phyloP scores from a whole-genome alignment of 2,113 vertebrate genomes.

The Peromyscus leucopus region DNA sequence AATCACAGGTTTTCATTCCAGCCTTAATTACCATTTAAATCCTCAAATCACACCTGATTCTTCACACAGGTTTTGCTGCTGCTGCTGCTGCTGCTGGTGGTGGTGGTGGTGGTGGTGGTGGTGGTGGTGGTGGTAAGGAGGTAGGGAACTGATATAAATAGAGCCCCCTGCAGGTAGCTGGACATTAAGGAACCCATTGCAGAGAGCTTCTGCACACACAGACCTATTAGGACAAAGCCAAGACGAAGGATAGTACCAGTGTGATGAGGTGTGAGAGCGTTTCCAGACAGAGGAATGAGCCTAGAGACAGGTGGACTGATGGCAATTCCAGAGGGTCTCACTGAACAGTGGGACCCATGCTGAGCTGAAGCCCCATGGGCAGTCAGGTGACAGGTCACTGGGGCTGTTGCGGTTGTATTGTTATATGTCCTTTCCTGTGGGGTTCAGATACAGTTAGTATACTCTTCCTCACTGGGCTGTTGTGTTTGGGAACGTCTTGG shows the following conservation, averaged over 20 bases:
- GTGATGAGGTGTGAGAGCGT: not conserved
- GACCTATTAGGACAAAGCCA: not conserved
- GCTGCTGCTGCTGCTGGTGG: accelerated
- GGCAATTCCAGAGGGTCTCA: not conserved
- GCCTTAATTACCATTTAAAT: not conserved
- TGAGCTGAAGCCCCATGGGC: not conserved
- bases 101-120: too few relatives aligned
- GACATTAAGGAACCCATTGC: not conserved
- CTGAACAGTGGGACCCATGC: not conserved
- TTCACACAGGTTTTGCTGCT: not conserved
- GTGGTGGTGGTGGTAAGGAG: too few relatives aligned
- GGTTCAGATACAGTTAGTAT: not conserved
- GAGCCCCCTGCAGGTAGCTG: not conserved
- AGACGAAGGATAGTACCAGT: not conserved
- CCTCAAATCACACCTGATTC: not conserved
- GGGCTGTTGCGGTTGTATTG: not conserved
- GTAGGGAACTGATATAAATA: not conserved
- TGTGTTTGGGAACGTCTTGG: not conserved
- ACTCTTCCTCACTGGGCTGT: not conserved
- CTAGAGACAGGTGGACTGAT: not conserved
- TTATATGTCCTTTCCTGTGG: not conserved
- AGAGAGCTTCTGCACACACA: not conserved
- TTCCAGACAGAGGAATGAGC: not conserved
- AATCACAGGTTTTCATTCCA: not conserved
- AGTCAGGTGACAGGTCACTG: not conserved